phyloP scores from a whole-genome alignment of 1,140 invertebrate genomes.

The Drosophila bocqueti region DNA sequence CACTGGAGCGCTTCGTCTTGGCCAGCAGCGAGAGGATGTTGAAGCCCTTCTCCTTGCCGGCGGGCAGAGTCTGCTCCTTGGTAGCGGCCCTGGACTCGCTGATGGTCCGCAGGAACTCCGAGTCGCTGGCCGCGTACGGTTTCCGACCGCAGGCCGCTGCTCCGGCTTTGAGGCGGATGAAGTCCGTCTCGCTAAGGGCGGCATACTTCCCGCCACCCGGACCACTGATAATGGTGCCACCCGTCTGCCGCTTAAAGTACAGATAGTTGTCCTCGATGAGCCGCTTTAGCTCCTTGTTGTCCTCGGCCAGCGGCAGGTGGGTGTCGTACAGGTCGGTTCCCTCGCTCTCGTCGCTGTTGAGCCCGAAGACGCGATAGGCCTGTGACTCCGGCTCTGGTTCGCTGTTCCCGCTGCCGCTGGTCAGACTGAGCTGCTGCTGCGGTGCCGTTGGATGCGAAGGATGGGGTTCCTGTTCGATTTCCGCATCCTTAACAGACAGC shows the following conservation, averaged over 20 bases:
- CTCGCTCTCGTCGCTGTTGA: constrained; percentile 79
- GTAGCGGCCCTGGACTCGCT: constrained; percentile 45
- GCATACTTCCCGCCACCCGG: constrained; percentile 53
- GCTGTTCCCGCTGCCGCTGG: constrained; percentile 70
- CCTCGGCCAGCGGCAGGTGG: constrained; percentile 79
- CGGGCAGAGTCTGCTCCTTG: constrained; percentile 35
- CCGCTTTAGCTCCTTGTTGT: constrained; percentile 84
- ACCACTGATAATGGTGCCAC: constrained; percentile 34
- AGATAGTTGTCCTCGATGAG: constrained; percentile 84
- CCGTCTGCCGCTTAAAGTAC: constrained; percentile 79
- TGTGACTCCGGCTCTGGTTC: constrained; percentile 64
- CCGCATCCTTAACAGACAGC: constrained; percentile 11
- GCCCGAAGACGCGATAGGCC: constrained; percentile 70
- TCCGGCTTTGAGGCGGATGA: constrained; percentile 72
- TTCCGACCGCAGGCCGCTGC: constrained; percentile 52
- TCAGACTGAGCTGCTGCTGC: constrained; percentile 66
- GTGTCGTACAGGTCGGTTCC: constrained; percentile 76
- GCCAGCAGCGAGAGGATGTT: constrained; percentile 71
- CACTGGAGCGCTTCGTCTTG: constrained; percentile 78
- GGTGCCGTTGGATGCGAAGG: constrained; percentile 1
- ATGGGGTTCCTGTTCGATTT: background rate
- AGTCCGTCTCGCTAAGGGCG: constrained; percentile 81
- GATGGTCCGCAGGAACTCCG: constrained; percentile 75
- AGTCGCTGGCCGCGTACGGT: constrained; percentile 77
- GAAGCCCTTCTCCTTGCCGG: constrained; percentile 73